phyloP scores from a whole-genome alignment of 1,140 invertebrate genomes.

The Coptotermes formosanus region DNA sequence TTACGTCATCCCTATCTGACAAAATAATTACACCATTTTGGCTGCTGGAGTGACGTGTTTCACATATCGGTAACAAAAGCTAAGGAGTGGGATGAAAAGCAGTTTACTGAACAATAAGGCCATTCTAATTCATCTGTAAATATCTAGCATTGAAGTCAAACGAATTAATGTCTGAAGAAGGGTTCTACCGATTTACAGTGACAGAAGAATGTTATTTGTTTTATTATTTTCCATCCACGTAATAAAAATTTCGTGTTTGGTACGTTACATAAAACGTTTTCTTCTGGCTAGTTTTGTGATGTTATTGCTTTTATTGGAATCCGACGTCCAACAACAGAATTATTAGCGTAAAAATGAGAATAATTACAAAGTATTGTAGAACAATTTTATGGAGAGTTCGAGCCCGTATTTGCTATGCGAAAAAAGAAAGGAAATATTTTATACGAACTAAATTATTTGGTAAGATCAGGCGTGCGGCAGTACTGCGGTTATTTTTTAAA shows the following conservation, averaged over 20 bases:
- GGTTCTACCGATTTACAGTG: no score
- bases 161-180: no score
- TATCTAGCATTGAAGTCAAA: no score
- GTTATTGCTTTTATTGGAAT: no score
- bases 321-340: no score
- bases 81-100: background rate
- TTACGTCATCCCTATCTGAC: slow-evolving; percentile 10
- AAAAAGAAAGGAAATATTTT: background rate
- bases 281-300: no score
- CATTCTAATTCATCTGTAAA: background rate
- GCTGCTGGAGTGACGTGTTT: background rate
- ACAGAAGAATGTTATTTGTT: no score
- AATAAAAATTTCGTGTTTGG: no score
- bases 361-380: background rate
- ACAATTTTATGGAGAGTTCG: background rate
- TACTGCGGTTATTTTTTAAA: background rate
- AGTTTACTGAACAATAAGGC: background rate
- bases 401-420: background rate
- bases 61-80: background rate
- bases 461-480: background rate
- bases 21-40: slow-evolving; percentile 11
- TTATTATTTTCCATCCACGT: no score
- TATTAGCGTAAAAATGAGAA: no score
- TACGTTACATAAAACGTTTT: no score
- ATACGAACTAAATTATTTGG: background rate